These are phyloP conservation scores for Iphiclides podalirius DNA, from an alignment of 2,888 invertebrate genomes.

Conservation along the genomic window DNA sequence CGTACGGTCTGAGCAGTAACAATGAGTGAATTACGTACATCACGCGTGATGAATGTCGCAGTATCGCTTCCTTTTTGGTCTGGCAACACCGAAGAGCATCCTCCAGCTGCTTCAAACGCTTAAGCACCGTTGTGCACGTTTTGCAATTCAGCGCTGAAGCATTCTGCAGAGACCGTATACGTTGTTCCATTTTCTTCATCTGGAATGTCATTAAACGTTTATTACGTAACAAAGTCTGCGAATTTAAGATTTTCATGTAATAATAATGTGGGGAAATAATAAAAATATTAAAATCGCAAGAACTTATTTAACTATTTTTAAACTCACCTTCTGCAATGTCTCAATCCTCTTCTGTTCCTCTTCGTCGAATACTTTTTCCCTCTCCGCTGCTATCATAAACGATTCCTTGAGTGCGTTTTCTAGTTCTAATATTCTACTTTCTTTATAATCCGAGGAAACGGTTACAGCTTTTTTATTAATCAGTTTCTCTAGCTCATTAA, in stretches of 20 bases:
- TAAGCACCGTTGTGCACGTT: conserved; percentile 83
- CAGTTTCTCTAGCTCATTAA: conserved; percentile 88
- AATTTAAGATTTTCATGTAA: too few species aligned
- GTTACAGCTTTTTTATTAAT: conserved; percentile 70
- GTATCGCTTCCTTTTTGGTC: conserved; percentile 82
- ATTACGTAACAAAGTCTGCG: too few species aligned
- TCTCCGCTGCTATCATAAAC: conserved; percentile 84
- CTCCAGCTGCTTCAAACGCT: conserved; percentile 83
- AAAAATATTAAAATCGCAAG: too few species aligned
- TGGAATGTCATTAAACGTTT: conserved; percentile 44
- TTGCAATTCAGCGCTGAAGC: conserved; percentile 84
- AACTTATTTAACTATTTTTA: background rate
- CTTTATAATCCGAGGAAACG: conserved; percentile 58
- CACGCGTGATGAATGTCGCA: conserved; percentile 88
- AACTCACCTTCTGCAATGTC: conserved; percentile 83
- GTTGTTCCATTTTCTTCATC: conserved; percentile 86
- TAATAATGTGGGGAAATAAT: too few species aligned
- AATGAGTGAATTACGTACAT: conserved; percentile 87
- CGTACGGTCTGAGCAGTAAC: too few species aligned
- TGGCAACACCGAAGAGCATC: conserved; percentile 79
- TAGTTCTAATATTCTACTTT: conserved; percentile 84
- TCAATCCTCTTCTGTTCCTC: conserved; percentile 83
- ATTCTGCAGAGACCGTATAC: conserved; percentile 84
- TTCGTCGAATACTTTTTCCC: conserved; percentile 82
- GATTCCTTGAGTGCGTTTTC: conserved; percentile 92